Evolutionary conservation across 2,888 invertebrate species (phyloP).

Genomic region (Cryptus armator): DNA sequence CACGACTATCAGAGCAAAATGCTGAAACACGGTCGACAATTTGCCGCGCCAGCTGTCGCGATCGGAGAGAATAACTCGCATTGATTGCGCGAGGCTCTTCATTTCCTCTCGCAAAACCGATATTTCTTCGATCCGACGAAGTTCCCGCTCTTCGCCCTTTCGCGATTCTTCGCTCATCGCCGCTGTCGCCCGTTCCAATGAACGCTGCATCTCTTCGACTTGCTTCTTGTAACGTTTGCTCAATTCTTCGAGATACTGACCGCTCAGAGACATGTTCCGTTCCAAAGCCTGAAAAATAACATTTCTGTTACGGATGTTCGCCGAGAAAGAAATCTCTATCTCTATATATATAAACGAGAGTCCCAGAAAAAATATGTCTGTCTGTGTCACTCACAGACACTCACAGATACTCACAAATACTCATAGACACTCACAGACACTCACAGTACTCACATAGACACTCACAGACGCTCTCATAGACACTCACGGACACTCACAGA

Average conservation of each 20-base stretch:
- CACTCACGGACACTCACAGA: too few relatives aligned
- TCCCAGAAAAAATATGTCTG: too few relatives aligned
- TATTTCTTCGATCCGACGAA: constrained; percentile 92
- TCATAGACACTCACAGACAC: too few relatives aligned
- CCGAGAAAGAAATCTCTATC: background rate
- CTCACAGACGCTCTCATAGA: too few relatives aligned
- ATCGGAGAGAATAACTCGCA: constrained; percentile 88
- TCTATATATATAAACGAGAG: too few relatives aligned
- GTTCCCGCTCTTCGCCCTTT: constrained; percentile 91
- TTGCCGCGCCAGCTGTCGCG: constrained; percentile 89
- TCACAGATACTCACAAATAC: too few relatives aligned
- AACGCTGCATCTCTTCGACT: constrained; percentile 97
- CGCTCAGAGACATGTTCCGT: constrained; percentile 98
- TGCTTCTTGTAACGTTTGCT: constrained; percentile 98
- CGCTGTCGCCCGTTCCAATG: constrained; percentile 92
- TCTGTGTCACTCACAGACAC: too few relatives aligned
- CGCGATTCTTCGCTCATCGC: constrained; percentile 91
- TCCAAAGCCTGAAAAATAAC: constrained; percentile 92
- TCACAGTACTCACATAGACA: too few relatives aligned
- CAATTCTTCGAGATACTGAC: constrained; percentile 98
- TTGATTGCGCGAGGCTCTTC: constrained; percentile 87
- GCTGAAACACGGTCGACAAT: constrained; percentile 87
- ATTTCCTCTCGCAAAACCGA: constrained; percentile 89
- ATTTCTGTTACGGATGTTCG: background rate
- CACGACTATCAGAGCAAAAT: constrained; percentile 85